phyloP scores from a whole-genome alignment of 64 coral and sea anemone genomes.

The Pocillopora verrucosa region DNA sequence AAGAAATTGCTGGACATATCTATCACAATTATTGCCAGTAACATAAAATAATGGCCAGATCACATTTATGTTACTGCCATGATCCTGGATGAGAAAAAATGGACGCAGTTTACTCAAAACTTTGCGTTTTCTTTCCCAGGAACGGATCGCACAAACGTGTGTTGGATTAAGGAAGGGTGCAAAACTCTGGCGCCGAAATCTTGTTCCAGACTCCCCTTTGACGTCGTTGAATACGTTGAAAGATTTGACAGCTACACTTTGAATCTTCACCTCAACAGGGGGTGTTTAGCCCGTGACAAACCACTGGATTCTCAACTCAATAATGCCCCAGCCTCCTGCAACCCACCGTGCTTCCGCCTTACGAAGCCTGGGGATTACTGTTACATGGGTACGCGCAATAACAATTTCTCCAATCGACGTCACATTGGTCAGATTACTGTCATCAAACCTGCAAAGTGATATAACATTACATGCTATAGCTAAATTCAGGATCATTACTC shows the following conservation, averaged over 20 bases:
- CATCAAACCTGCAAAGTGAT: not conserved
- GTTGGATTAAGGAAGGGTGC: conserved; percentile 55
- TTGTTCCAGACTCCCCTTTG: conserved; percentile 41
- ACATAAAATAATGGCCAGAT: not conserved
- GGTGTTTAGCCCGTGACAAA: conserved; percentile 7
- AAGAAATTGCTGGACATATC: not conserved
- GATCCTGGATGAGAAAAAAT: not conserved
- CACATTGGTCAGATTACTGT: conserved; percentile 41
- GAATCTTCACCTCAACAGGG: conserved; percentile 42
- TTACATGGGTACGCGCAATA: conserved; percentile 35
- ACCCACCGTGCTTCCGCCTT: conserved; percentile 46
- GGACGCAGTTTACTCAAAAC: too few relatives aligned
- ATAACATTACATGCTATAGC: not conserved
- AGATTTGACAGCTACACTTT: conserved; percentile 27
- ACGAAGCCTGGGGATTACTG: conserved; percentile 29
- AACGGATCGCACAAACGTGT: conserved; percentile 54
- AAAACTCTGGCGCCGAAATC: not conserved
- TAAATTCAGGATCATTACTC: not conserved
- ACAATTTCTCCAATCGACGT: conserved; percentile 44
- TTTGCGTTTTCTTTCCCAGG: not conserved
- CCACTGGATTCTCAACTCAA: not conserved
- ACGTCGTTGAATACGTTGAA: conserved; percentile 37
- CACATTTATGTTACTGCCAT: not conserved
- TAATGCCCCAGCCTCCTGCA: conserved; percentile 51
- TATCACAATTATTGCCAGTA: not conserved